Evolutionary conservation across 2,797 vertebrate species (phyloP), one percentile per base, ranked within the genome.

Genomic region (Argyrosomus regius): DNA sequence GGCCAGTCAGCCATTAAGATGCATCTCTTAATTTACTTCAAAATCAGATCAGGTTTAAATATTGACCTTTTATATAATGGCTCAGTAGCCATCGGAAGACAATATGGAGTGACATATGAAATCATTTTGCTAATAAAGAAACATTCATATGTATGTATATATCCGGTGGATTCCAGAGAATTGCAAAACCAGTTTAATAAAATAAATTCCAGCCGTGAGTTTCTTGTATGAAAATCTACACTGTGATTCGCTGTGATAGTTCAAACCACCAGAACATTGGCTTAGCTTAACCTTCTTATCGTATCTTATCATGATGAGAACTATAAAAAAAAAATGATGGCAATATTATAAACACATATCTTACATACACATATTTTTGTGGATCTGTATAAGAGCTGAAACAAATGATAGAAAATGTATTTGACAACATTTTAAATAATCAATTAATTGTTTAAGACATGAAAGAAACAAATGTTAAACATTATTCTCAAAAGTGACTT

Each of bases 31-130:
- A 13, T 35, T 66, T 54, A 63, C 8, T 50, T 45, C 4, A 57
- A 41, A 63, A 66, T 57, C 45, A 22, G 8, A 62, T 61, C 24
- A 6, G 6, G 45, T 52, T 52, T 43, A 41, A 12, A 53, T 46
- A 45, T 18, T 56, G 31, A 61, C 48, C 50, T 60, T 71, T 39
- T 56, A 24, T 71, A 61, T 50, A 35, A 31, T 24, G 13, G 26
- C 53, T 50, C 28, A 24, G 10, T 20, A 17, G 20, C 63, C 58
- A 28, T 43, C 8, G 49, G 24, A 22, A 45, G 46, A 72, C n/a
- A 56, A 43, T 17, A 45, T 4, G 24, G 31, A 45, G 12, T 3
- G 1, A 41, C 6, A 39, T 59, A 57, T 18, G 24, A 16, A 49
- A 18, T 49, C 1, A 56, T 24, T 63, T 69, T 10, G 14, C 64